These are phyloP conservation scores for Porites cylindrica DNA, from an alignment of 92 coral and sea anemone genomes.

Conservation along the genomic window DNA sequence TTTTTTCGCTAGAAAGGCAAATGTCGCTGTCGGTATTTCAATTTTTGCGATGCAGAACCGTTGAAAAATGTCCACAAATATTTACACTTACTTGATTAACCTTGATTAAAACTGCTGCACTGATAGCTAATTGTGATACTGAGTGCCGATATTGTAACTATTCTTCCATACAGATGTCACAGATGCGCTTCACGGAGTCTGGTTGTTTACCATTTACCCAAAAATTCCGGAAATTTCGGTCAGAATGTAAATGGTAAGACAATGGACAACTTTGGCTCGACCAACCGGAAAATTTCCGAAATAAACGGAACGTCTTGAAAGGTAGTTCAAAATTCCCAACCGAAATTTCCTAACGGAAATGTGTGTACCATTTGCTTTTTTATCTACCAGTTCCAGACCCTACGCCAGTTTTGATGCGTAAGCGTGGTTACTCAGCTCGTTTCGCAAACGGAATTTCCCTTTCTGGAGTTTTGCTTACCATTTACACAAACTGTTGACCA, in stretches of 20 bases:
- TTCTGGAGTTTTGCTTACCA: too few species aligned
- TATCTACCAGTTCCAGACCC: slow-evolving; percentile 34
- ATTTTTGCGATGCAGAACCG: too few species aligned
- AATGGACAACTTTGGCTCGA: not conserved
- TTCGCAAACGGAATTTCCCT: not conserved
- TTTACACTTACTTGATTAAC: too few species aligned
- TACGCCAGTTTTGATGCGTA: not conserved
- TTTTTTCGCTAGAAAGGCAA: too few species aligned
- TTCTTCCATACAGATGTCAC: not conserved
- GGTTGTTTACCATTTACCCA: slow-evolving; percentile 7
- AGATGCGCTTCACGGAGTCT: not conserved
- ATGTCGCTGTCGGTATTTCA: too few species aligned
- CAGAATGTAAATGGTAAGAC: slow-evolving; percentile 10
- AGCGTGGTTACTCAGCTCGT: slow-evolving; percentile 12
- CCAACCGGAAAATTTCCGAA: slow-evolving; percentile 26
- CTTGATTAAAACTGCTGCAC: too few species aligned
- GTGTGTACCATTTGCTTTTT: not conserved
- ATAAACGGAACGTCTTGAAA: slow-evolving; percentile 17
- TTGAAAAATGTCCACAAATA: too few species aligned
- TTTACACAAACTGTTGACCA: too few species aligned
- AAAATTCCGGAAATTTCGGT: slow-evolving; percentile 9
- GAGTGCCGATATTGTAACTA: too few species aligned
- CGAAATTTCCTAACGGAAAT: slow-evolving; percentile 38
- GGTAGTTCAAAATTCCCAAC: slow-evolving; percentile 32
- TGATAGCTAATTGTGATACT: too few species aligned